phyloP scores from a whole-genome alignment of 2,113 vertebrate genomes.

The Dipodomys spectabilis region DNA sequence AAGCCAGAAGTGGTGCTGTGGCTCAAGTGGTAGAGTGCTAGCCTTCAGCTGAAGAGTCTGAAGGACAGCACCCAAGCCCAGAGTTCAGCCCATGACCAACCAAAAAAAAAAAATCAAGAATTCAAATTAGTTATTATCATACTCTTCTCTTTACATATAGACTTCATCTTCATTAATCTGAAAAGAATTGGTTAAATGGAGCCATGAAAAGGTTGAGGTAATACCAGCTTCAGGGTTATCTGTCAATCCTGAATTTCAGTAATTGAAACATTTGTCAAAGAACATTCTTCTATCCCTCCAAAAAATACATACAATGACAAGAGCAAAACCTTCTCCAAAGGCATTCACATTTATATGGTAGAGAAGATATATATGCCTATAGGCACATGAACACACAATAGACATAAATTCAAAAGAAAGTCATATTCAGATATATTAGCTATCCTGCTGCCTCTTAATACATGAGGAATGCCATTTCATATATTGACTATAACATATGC shows the following conservation, averaged over 20 bases:
- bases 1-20: too few species aligned
- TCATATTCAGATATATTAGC: background rate
- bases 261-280: constrained; percentile 39
- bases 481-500: background rate
- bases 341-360: background rate
- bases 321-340: constrained; percentile 12
- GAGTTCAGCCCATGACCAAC: too few species aligned
- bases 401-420: constrained; percentile 25
- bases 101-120: too few species aligned
- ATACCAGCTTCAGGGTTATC: constrained; percentile 21
- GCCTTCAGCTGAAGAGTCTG: too few species aligned
- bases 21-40: too few species aligned
- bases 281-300: background rate
- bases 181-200: constrained; percentile 29
- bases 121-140: background rate
- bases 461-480: background rate
- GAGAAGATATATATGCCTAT: background rate
- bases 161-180: background rate
- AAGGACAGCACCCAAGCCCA: too few species aligned
- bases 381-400: background rate
- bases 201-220: background rate
- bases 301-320: background rate
- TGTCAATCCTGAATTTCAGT: constrained; percentile 23
- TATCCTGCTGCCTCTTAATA: background rate
- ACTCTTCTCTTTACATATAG: background rate